A percentile compares a stretch with the other conserved stretches of the same genome.
phyloP scores from a whole-genome alignment of 2,113 vertebrate species.

The Etheostoma cragini region DNA sequence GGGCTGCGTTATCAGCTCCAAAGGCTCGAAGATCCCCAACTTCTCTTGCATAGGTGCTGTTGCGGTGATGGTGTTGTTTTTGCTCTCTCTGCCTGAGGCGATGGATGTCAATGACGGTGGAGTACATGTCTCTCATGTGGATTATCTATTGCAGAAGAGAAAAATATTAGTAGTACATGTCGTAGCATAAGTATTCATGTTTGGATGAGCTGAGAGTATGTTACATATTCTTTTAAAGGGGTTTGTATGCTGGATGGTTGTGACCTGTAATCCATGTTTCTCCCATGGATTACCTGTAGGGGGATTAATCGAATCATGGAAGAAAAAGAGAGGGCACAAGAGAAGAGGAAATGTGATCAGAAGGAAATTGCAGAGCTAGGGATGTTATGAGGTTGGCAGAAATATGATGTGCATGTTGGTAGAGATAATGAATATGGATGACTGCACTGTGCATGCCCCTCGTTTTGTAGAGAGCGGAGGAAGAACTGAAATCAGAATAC shows the following conservation, averaged over 20 bases:
- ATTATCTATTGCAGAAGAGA: conserved; percentile 84
- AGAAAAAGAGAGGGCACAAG: conserved; percentile 36
- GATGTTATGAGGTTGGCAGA: conserved; percentile 26
- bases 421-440: conserved; percentile 55
- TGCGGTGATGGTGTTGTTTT: conserved; percentile 84
- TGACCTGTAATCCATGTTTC: conserved; percentile 91
- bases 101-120: conserved; percentile 98
- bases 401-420: conserved; percentile 57
- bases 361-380: conserved; percentile 44
- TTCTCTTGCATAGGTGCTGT: conserved; percentile 69
- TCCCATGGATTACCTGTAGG: conserved; percentile 87
- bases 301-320: conserved; percentile 51
- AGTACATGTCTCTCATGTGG: conserved; percentile 99
- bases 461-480: conserved; percentile 9
- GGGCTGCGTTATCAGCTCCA: conserved; percentile 78
- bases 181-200: background rate
- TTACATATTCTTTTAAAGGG: background rate
- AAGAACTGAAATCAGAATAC: conserved; percentile 12
- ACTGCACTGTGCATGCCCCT: conserved; percentile 17
- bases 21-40: conserved; percentile 83
- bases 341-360: conserved; percentile 59
- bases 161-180: background rate
- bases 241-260: conserved; percentile 78
- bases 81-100: conserved; percentile 90
- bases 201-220: background rate